Evolutionary conservation across 2,797 vertebrate species (phyloP).

Genomic region (Galagoides demidoff): DNA sequence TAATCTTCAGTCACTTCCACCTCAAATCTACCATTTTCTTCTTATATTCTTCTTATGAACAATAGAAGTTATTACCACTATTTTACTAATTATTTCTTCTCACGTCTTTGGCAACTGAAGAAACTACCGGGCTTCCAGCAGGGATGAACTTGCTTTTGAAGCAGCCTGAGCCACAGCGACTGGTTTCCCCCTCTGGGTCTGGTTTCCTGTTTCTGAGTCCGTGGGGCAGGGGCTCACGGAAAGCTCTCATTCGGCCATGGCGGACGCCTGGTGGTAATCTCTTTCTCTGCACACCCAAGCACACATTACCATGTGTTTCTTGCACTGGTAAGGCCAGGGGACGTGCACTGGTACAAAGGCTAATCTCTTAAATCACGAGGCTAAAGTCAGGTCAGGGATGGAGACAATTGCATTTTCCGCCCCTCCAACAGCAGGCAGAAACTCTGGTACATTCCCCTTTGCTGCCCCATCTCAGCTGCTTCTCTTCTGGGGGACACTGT

Average conservation of each 20-base stretch:
- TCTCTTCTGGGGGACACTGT: accelerated
- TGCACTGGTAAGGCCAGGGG: neutral
- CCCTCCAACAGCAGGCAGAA: no score
- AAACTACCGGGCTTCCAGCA: neutral
- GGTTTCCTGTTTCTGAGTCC: accelerated
- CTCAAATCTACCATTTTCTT: neutral
- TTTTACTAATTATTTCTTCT: neutral
- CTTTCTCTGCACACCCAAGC: no score
- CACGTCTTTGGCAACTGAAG: neutral
- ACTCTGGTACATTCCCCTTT: accelerated
- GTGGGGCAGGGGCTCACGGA: neutral
- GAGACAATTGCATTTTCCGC: accelerated
- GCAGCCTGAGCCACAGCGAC: neutral
- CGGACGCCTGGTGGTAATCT: accelerated
- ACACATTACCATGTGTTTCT: accelerated
- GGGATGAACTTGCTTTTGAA: neutral
- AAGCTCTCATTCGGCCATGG: neutral
- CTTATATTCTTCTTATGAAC: neutral
- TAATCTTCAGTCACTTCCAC: neutral
- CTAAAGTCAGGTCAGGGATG: neutral
- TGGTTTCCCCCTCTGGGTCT: accelerated
- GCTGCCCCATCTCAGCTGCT: accelerated
- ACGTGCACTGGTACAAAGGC: neutral
- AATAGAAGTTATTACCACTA: neutral
- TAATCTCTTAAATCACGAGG: accelerated